Evolutionary conservation across 2,888 invertebrate species (phyloP), one percentile per base, ranked within the genome.

Genomic region (Drosophila acutilabella): DNA sequence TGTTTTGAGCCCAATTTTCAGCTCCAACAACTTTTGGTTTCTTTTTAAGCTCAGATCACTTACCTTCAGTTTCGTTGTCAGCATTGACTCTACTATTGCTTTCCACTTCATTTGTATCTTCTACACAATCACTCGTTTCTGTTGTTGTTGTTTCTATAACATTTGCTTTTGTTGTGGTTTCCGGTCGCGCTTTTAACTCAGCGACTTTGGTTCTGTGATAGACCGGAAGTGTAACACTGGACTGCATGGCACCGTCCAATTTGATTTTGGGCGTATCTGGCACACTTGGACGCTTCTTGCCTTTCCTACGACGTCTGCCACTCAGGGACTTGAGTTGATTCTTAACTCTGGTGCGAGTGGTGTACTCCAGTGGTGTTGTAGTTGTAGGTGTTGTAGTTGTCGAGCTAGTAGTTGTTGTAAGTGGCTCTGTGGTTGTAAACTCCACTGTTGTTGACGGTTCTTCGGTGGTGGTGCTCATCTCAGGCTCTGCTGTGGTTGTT

Each of bases 261-360:
- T 86, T 82, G 38, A 80, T 86, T 41, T 65, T 58, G 0, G 82
- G 82, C 0, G 45, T 23, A 59, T 88, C 83, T 13, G 81, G 86
- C 3, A 88, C 88, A n/a, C 52, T 23, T 0, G 85, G 40, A 0
- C 8, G 41, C 5, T 14, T 45, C 7, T 20, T 20, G 1, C 56
- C 36, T 6, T 26, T n/a, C 16, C 54, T 57, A 4, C 60, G 64
- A 3, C 45, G 62, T 16, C 10, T 45, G n/a, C 30, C 13, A 2
- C 36, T 58, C 0, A 58, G 7, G 7, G 71, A 66, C 20, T 66
- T 81, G 0, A 71, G 30, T 7, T 64, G 61, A n/a, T 64, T 64
- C 1, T n/a, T 38, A 2, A 6, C 44, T 13, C 14, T 1, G 3
- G 50, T 33, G 42, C n/a, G 48, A 42, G 16, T n/a, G n/a, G n/a